Evolutionary conservation across 53 echinoderm and acorn worm species (phyloP), one percentile per base, ranked within the genome.

Genomic region (Mesocentrotus franciscanus): DNA sequence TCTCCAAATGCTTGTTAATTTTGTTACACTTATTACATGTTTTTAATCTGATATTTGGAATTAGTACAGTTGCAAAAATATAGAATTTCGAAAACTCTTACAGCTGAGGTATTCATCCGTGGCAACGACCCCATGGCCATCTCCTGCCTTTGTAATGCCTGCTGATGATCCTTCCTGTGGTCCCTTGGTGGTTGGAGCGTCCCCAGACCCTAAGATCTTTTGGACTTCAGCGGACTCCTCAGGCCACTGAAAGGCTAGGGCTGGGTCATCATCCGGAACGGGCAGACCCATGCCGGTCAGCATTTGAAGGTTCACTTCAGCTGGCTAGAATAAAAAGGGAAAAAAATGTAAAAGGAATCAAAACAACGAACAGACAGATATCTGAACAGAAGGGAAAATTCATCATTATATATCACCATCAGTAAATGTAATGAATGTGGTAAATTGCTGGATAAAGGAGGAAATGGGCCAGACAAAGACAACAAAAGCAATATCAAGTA

Each of bases 271-370:
- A 9, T 94, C 95, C 0, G 95, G 95, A 22, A 85, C 70, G 0
- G 95, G 95, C n/a, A 94, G 89, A 27, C 95, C 95, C 26, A 94
- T 94, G 26, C 95, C 95, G 10, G 95, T 94, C 70, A 94, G 87
- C 95, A 94, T 94, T 71, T 94, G 85, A 10, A 94, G 87, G 56
- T 66, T 94, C 56, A 94, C 49, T 85, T 94, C 95, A 56, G 68
- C 26, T 10, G 66, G 22, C 95, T 94, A 35, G 1, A 8, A 60
- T 94, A 35, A 6, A 8, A 60, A 20, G 29, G 61, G 60, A 12
- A 59, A 12, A 90, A n/a, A 60, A 29, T 4, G 16, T 66, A 3
- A 22, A 66, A 66, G 49, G 39, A 39, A 39, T 39, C 39, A 49
- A 49, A 49, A 49, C 6, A 49, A 49, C 49, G 49, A 7, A 49